Evolutionary conservation across 1,140 invertebrate species (phyloP).

Genomic region (Gonatopus flavifemur): DNA sequence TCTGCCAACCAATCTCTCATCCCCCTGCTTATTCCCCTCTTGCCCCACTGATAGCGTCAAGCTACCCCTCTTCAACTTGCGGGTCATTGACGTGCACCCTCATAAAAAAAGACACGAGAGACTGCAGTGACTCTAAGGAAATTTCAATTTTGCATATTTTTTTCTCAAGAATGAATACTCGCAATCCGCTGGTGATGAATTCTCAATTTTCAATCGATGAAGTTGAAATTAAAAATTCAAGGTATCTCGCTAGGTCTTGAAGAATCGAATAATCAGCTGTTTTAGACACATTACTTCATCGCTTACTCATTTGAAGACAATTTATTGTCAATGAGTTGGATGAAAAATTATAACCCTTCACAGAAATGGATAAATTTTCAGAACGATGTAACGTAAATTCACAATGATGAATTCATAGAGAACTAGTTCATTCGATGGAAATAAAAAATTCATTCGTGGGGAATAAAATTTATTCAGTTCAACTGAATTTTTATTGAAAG

Average conservation of each 20-base stretch:
- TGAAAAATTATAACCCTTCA: too few relatives aligned
- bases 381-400: conserved; percentile 9
- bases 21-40: conserved; percentile 6
- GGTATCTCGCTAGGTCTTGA: not conserved
- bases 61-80: not conserved
- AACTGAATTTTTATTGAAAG: too few relatives aligned
- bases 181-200: conserved; percentile 12
- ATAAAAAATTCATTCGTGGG: too few relatives aligned
- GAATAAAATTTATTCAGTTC: too few relatives aligned
- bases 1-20: conserved; percentile 1
- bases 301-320: too few relatives aligned
- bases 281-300: too few relatives aligned
- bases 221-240: not conserved
- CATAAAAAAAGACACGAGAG: conserved; percentile 20
- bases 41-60: conserved; percentile 20
- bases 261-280: too few relatives aligned
- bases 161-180: not conserved
- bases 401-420: not conserved
- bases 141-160: conserved; percentile 27
- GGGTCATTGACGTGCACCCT: conserved; percentile 38
- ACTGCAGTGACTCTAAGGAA: conserved; percentile 20
- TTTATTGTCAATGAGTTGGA: too few relatives aligned
- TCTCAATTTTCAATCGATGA: conserved; percentile 3
- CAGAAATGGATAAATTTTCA: conserved; percentile 5
- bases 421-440: too few relatives aligned